Evolutionary conservation across 2,797 vertebrate genomes (phyloP), one percentile per base, ranked within the genome.

Genomic region (Prunella strophiata): DNA sequence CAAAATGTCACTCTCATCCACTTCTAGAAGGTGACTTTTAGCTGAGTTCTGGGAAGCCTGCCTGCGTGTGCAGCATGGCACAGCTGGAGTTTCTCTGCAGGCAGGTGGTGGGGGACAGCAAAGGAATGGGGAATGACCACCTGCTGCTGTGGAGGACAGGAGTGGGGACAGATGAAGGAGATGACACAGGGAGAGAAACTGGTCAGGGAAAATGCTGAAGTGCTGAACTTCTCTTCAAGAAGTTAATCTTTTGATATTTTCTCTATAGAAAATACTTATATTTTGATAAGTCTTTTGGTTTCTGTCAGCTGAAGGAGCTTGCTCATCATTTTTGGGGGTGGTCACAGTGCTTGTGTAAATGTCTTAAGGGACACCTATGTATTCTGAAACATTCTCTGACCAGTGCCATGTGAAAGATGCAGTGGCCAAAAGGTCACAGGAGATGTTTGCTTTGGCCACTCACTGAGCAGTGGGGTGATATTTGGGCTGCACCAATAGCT

Each of bases 11-110:
- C 16, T 71, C 26, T 74, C 14, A 29, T 54, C 8, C n/a, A 7
- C 32, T 63, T 78, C 11, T 75, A 21, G 89, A 86, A 92, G 62
- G 36, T 43, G 51, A 71, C 70, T 71, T 91, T 83, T 16, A 32
- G 50, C 36, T 19, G 29, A 32, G 50, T 27, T 57, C 74, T 77
- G 80, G 78, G 61, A 58, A 63, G 59, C 13, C 30, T 7, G 4
- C 36, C 43, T 47, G 25, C 0, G 2, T 3, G 1, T 29, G 62
- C 43, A 68, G 48, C 73, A 16, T 4, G 11, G 83, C 16, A 17
- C 30, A 80, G 52, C 58, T 52, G 45, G 61, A 50, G 57, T n/a
- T 61, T 27, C 45, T 62, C 57, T 29, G 45, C 2, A 11, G 71
- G 65, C 65, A 51, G 43, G 43, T 13, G 26, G 48, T 9, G 6